Evolutionary conservation across 2,797 vertebrate species (phyloP).

Genomic region (Myoxocephalus aenaeus): DNA sequence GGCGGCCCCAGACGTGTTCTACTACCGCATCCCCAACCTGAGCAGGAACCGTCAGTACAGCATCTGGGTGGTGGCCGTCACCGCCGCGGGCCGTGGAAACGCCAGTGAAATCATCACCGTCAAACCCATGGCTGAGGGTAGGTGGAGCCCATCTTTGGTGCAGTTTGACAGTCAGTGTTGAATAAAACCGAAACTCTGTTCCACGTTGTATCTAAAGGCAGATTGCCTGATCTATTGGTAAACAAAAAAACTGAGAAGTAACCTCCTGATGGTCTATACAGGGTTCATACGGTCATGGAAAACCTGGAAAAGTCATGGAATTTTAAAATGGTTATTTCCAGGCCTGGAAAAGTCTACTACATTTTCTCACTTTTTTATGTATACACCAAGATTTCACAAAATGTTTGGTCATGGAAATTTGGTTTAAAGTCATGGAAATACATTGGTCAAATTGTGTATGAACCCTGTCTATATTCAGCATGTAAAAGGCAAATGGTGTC

Average conservation of each 20-base stretch:
- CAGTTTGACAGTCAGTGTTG: neutral
- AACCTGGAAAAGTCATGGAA: too few relatives aligned
- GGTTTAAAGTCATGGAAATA: too few relatives aligned
- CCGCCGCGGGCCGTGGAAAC: slow-evolving; percentile 93
- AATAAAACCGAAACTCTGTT: neutral
- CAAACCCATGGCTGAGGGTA: slow-evolving; percentile 95
- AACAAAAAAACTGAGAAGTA: neutral
- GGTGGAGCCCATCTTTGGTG: neutral
- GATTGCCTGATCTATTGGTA: neutral
- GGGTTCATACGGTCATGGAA: too few relatives aligned
- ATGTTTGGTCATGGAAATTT: too few relatives aligned
- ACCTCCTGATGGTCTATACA: neutral
- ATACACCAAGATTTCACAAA: too few relatives aligned
- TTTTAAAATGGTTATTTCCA: too few relatives aligned
- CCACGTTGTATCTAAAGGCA: neutral
- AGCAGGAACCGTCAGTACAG: slow-evolving; percentile 96
- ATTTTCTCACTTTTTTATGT: too few relatives aligned
- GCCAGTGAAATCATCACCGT: slow-evolving; percentile 95
- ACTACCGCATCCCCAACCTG: slow-evolving; percentile 96
- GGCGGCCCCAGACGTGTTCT: slow-evolving; percentile 95
- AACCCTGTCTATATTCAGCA: neutral
- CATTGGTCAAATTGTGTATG: too few relatives aligned
- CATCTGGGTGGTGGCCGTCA: slow-evolving; percentile 96
- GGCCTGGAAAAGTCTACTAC: too few relatives aligned
- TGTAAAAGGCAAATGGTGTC: neutral